These are phyloP conservation scores for Poeciliopsis paucimaculata DNA, from an alignment of 2,797 vertebrate species.

Conservation along the genomic window DNA sequence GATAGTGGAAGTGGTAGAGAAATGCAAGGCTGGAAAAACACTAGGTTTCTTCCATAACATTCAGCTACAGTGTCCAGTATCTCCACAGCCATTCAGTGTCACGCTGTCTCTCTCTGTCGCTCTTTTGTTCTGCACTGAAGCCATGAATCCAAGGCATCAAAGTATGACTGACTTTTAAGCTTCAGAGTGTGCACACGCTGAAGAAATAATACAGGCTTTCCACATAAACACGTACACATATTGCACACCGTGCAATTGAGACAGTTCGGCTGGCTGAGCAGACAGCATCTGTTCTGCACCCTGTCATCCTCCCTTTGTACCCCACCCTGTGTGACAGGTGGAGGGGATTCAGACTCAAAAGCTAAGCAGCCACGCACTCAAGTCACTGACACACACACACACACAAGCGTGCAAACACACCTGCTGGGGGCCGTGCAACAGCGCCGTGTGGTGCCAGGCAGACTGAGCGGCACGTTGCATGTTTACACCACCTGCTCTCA, in stretches of 20 bases:
- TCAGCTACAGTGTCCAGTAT: slow-evolving; percentile 59
- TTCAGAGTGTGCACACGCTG: slow-evolving; percentile 29
- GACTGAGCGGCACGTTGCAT: slow-evolving; percentile 59
- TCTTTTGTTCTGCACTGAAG: slow-evolving; percentile 62
- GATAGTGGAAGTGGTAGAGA: slow-evolving; percentile 42
- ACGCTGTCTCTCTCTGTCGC: slow-evolving; percentile 53
- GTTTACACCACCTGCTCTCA: slow-evolving; percentile 76
- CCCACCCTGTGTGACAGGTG: slow-evolving; percentile 80
- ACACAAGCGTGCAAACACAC: slow-evolving; percentile 50
- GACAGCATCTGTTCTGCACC: slow-evolving; percentile 79
- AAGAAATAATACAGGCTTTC: slow-evolving; percentile 27
- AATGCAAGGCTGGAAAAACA: slow-evolving; percentile 29
- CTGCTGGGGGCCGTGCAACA: slow-evolving; percentile 64
- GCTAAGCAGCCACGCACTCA: slow-evolving; percentile 47
- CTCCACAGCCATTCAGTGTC: slow-evolving; percentile 54
- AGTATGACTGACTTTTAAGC: slow-evolving; percentile 65
- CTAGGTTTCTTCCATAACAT: slow-evolving; percentile 43
- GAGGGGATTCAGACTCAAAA: slow-evolving; percentile 63
- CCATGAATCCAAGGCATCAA: slow-evolving; percentile 54
- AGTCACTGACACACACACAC: slow-evolving; percentile 58
- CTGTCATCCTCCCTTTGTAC: slow-evolving; percentile 65
- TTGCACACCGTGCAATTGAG: slow-evolving; percentile 53
- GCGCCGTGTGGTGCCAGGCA: slow-evolving; percentile 63
- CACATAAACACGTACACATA: slow-evolving; percentile 25
- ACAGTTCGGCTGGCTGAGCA: slow-evolving; percentile 62